phyloP scores from a whole-genome alignment of 2,888 invertebrate species.

The Andrena minutula region DNA sequence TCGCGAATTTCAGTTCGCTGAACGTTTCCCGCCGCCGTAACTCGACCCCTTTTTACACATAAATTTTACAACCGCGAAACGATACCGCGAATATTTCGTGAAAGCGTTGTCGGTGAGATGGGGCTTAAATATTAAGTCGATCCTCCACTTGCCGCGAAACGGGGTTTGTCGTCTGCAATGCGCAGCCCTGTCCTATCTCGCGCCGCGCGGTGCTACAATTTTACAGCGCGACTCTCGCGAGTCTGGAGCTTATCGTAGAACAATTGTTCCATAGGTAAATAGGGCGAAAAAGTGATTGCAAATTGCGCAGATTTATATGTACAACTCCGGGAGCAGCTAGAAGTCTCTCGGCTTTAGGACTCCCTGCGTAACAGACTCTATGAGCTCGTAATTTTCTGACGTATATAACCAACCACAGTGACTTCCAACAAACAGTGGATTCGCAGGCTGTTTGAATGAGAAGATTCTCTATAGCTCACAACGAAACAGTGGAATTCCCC shows the following conservation, averaged over 20 bases:
- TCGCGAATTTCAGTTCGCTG: constrained; percentile 32
- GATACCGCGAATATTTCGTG: constrained; percentile 21
- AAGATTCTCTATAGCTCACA: no score
- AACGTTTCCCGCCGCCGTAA: background rate
- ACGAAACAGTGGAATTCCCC: no score
- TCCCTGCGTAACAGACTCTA: no score
- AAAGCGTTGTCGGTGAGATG: constrained; percentile 14
- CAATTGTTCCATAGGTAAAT: background rate
- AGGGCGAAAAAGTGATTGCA: background rate
- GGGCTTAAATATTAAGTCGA: constrained; percentile 32
- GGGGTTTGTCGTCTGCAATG: background rate
- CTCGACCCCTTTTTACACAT: constrained; percentile 10
- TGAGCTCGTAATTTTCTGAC: no score
- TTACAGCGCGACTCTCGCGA: constrained; percentile 12
- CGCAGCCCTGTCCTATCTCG: background rate
- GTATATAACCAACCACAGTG: no score
- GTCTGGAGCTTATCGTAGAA: background rate
- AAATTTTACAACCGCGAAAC: constrained; percentile 24
- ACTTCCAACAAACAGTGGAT: no score
- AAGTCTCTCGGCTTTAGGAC: no score
- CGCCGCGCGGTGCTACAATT: background rate
- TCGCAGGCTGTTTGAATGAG: no score
- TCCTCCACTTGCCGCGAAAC: constrained; percentile 1
- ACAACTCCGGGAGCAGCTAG: no score
- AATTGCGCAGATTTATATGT: no score